A percentile compares a stretch with the other conserved stretches of the same genome.
Evolutionary conservation across 1,140 invertebrate genomes (phyloP).

Genomic region (Papilio glaucus): DNA sequence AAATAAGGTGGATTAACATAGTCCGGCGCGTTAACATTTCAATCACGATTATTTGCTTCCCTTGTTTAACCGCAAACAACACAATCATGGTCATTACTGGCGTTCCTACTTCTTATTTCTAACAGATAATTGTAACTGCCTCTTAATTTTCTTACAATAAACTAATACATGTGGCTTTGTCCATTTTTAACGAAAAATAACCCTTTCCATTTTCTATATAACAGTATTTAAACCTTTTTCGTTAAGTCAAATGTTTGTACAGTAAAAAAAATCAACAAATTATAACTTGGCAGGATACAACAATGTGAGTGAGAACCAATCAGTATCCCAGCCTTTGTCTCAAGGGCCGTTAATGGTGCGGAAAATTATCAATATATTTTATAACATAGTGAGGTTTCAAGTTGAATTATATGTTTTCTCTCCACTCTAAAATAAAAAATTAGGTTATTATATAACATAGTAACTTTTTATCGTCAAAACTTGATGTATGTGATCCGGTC

Average conservation of each 20-base stretch:
- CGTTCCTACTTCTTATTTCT: conserved; percentile 14
- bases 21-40: conserved; percentile 25
- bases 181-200: background rate
- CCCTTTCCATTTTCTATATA: background rate
- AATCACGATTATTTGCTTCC: conserved; percentile 37
- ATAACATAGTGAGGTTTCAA: background rate
- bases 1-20: conserved; percentile 35
- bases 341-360: background rate
- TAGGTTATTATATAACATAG: too few relatives aligned
- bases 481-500: too few relatives aligned
- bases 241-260: too few relatives aligned
- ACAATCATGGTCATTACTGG: conserved; percentile 22
- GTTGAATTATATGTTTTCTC: too few relatives aligned
- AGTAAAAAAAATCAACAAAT: too few relatives aligned
- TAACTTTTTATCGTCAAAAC: too few relatives aligned
- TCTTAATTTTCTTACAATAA: background rate
- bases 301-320: background rate
- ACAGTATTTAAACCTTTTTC: too few relatives aligned
- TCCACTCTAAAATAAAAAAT: too few relatives aligned
- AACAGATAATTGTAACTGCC: conserved; percentile 11
- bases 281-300: background rate
- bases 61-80: conserved; percentile 35
- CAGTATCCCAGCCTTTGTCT: background rate
- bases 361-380: background rate
- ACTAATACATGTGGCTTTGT: background rate